Conservation (phyloP, 2,797 vertebrate genomes). For the Macropodus opercularis region DNA sequence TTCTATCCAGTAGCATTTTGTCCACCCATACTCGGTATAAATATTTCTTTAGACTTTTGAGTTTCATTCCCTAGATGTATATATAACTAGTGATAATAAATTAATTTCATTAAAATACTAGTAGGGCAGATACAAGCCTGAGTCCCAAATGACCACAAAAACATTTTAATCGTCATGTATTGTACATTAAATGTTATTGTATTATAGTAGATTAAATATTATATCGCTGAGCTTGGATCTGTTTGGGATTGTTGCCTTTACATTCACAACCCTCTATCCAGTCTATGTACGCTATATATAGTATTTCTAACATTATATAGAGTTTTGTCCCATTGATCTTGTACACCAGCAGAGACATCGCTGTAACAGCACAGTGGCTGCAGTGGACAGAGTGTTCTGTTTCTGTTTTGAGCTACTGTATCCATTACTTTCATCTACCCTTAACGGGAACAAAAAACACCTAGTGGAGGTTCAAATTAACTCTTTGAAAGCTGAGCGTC, state of each 20-base stretch:
- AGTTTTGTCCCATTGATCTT: slow-evolving; percentile 17
- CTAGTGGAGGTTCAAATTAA: slow-evolving; percentile 62
- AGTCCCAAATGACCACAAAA: background rate
- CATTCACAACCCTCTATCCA: background rate
- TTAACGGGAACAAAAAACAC: slow-evolving; percentile 14
- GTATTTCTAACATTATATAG: too few relatives aligned
- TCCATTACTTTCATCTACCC: slow-evolving; percentile 64
- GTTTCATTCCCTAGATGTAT: background rate
- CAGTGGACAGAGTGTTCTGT: slow-evolving; percentile 11
- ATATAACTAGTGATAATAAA: background rate
- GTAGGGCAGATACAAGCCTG: too few relatives aligned
- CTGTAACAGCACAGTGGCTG: slow-evolving; percentile 1
- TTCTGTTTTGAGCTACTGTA: slow-evolving; percentile 25
- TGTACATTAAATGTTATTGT: background rate
- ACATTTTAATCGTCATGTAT: background rate
- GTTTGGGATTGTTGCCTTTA: background rate
- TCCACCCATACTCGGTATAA: too few relatives aligned
- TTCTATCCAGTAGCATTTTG: too few relatives aligned
- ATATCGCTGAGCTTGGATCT: background rate
- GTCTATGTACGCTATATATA: background rate
- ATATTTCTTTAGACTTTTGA: too few relatives aligned
- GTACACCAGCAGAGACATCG: slow-evolving; percentile 9
- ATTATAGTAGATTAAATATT: background rate
- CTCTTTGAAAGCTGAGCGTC: slow-evolving; percentile 61
- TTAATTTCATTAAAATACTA: background rate